A percentile compares a stretch with the other conserved stretches of the same genome.
phyloP scores from a whole-genome alignment of 2,113 vertebrate species.

The Anguilla rostrata region DNA sequence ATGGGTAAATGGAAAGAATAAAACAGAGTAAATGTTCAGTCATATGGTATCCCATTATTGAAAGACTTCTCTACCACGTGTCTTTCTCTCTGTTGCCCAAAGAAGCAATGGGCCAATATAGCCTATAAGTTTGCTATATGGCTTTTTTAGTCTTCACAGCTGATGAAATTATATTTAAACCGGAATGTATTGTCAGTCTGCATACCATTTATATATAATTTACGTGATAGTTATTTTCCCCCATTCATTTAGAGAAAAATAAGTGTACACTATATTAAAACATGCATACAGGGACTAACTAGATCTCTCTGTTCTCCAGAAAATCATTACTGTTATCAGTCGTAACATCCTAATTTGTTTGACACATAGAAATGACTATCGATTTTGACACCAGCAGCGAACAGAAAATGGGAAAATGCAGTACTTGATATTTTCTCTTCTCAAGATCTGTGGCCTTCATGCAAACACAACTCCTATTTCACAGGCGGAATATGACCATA shows the following conservation, averaged over 20 bases:
- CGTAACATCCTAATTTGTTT: background rate
- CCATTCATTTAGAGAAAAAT: background rate
- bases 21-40: background rate
- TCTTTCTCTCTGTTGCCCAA: background rate
- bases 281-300: background rate
- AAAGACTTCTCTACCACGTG: background rate
- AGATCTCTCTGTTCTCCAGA: slow-evolving; percentile 1
- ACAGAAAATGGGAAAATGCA: background rate
- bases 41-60: background rate
- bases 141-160: too few relatives aligned
- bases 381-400: background rate
- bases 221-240: background rate
- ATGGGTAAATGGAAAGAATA: background rate
- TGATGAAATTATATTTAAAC: too few relatives aligned
- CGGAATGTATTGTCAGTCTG: too few relatives aligned
- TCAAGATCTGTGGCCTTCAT: background rate
- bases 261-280: background rate
- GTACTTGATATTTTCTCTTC: background rate
- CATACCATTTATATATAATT: too few relatives aligned
- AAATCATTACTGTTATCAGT: background rate
- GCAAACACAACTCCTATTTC: background rate
- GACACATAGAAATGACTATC: background rate
- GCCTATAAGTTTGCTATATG: background rate
- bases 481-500: background rate
- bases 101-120: background rate